Evolutionary conservation across 2,888 invertebrate species (phyloP).

Genomic region (Lasioglossum calceatum): DNA sequence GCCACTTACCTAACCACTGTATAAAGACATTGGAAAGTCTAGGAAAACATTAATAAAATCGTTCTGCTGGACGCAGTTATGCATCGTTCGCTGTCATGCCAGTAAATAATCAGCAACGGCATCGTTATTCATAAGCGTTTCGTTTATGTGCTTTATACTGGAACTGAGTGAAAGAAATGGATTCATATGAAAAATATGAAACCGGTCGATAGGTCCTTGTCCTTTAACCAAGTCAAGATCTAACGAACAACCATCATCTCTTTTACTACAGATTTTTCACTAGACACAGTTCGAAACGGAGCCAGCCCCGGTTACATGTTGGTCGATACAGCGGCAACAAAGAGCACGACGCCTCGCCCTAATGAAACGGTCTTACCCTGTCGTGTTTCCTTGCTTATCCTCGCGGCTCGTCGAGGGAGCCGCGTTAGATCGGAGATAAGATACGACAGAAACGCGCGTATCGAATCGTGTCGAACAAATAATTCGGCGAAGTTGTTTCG

Average conservation of each 20-base stretch:
- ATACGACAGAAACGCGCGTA: slow-evolving; percentile 69
- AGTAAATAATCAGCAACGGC: not conserved
- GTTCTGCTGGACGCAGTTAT: not conserved
- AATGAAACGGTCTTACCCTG: slow-evolving; percentile 47
- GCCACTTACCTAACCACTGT: not conserved
- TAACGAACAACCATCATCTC: not conserved
- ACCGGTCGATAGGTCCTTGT: not conserved
- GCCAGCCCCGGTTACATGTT: not conserved
- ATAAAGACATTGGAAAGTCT: not conserved
- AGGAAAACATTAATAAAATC: not conserved
- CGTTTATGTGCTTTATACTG: not conserved
- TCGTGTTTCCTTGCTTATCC: slow-evolving; percentile 33
- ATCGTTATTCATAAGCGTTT: not conserved
- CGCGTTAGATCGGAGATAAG: slow-evolving; percentile 72
- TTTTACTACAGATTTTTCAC: not conserved
- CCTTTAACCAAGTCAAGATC: not conserved
- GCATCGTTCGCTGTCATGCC: not conserved
- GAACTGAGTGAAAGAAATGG: not conserved
- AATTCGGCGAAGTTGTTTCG: slow-evolving; percentile 67
- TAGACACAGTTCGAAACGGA: not conserved
- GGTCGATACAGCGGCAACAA: slow-evolving; percentile 6
- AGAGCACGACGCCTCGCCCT: slow-evolving; percentile 40
- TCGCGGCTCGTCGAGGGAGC: slow-evolving; percentile 52
- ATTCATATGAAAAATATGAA: not conserved
- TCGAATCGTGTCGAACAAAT: slow-evolving; percentile 74